phyloP scores from a whole-genome alignment of 2,888 invertebrate species.

The Leistus spinibarbis region DNA sequence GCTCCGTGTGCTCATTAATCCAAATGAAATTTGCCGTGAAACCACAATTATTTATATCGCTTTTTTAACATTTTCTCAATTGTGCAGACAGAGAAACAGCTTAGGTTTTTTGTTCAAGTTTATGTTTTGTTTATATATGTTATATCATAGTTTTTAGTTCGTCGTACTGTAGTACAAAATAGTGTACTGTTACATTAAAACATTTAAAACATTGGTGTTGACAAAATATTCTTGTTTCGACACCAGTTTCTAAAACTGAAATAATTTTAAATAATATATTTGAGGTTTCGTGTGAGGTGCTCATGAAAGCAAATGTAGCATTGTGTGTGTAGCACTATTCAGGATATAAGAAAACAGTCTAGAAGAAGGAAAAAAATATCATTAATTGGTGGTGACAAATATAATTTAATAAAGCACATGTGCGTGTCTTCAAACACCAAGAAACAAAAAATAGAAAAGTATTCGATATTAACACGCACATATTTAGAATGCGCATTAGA shows the following conservation, averaged over 20 bases:
- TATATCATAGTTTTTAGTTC: too few species aligned
- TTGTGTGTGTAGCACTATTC: neutral
- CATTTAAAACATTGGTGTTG: too few species aligned
- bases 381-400: neutral
- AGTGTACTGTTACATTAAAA: too few species aligned
- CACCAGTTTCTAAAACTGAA: too few species aligned
- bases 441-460: neutral
- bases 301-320: neutral
- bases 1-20: slow-evolving; percentile 22
- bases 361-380: neutral
- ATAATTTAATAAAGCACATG: neutral
- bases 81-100: neutral
- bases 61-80: neutral
- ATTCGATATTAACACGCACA: neutral
- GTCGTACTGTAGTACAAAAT: too few species aligned
- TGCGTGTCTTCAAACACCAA: neutral
- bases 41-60: neutral
- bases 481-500: neutral
- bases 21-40: slow-evolving; percentile 18
- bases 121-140: too few species aligned
- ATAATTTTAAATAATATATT: neutral
- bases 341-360: neutral
- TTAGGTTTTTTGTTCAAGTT: neutral
- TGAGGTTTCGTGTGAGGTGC: neutral
- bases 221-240: too few species aligned